Evolutionary conservation across 2,797 vertebrate species (phyloP), one percentile per base, ranked within the genome.

Genomic region (Tragopan temminckii): DNA sequence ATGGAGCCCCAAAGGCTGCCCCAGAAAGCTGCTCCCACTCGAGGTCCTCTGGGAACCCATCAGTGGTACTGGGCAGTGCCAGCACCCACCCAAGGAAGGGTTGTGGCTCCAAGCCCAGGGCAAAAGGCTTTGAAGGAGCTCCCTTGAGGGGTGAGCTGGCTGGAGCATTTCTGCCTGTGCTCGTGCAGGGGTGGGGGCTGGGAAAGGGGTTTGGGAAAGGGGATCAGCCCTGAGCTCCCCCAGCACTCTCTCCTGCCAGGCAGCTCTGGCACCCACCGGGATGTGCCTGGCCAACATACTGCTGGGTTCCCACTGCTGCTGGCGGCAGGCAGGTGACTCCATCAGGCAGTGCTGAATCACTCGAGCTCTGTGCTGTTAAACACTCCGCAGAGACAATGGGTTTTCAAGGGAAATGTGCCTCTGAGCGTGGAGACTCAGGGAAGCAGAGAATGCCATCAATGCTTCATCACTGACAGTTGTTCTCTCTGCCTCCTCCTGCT

Each of bases 391-490:
- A 80, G 71, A 43, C 0, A 1, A 67, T 77, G 74, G 17, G 5
- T 66, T 91, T 85, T 29, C 46, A 13, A 40, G 68, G 83, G 78
- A 85, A 77, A 85, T 52, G 48, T 64, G 78, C 80, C 63, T 82
- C 35, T 80, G 15, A 13, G 70, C 5, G 0, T 33, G 11, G 38
- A 23, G 81, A 33, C 53, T 20, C 53, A 7, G 83, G 38, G 71
- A 76, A 80, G 50, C 5, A 2, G 63, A 90, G 46, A 68, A 36
- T 89, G 63, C 55, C 2, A 0, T 2, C 9, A 64, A 25, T 0
- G 0, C 75, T 80, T 45, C 61, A 21, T 81, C 82, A 68, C 82
- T 94, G 84, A 93, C 63, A 24, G 40, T 63, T 16, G 0, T 27
- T 67, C 61, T 89, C 61, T 66, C 21, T 61, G 53, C 78, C 64